phyloP scores from a whole-genome alignment of 2,797 vertebrate species.

The Syndactyla subalaris region DNA sequence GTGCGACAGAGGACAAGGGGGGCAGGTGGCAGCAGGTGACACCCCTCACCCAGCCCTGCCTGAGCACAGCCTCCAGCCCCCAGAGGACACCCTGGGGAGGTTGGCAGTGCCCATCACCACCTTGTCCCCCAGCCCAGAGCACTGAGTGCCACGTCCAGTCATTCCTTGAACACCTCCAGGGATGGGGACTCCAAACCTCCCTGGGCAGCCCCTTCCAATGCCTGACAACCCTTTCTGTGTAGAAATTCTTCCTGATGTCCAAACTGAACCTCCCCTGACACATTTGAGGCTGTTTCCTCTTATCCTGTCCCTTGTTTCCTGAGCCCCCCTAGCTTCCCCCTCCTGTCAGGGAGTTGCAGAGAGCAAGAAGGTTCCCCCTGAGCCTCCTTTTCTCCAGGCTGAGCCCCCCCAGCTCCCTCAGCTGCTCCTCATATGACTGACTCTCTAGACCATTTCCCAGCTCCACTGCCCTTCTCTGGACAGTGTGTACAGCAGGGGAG shows the following conservation, averaged over 20 bases:
- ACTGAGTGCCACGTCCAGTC: neutral
- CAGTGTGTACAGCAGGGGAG: rapidly evolving
- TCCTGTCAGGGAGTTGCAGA: neutral
- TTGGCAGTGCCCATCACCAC: neutral
- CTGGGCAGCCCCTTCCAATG: neutral
- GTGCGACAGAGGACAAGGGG: rapidly evolving
- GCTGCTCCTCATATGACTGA: neutral
- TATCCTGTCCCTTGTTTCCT: neutral
- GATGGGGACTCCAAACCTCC: neutral
- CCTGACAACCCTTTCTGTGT: neutral
- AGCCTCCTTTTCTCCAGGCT: neutral
- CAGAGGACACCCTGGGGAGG: neutral
- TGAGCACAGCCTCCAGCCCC: neutral
- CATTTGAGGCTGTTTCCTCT: neutral
- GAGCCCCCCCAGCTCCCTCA: neutral
- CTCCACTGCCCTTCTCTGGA: neutral
- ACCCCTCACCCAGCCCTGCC: too few relatives aligned
- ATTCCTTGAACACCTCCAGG: neutral
- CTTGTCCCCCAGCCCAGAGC: neutral
- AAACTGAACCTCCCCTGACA: rapidly evolving
- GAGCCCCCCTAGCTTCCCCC: rapidly evolving
- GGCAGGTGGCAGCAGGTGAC: neutral
- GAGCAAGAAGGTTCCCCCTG: rapidly evolving
- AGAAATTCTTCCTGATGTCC: neutral
- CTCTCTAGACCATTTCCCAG: neutral